These are phyloP conservation scores for Euwallacea fornicatus DNA, from an alignment of 1,140 invertebrate genomes.

Conservation along the genomic window DNA sequence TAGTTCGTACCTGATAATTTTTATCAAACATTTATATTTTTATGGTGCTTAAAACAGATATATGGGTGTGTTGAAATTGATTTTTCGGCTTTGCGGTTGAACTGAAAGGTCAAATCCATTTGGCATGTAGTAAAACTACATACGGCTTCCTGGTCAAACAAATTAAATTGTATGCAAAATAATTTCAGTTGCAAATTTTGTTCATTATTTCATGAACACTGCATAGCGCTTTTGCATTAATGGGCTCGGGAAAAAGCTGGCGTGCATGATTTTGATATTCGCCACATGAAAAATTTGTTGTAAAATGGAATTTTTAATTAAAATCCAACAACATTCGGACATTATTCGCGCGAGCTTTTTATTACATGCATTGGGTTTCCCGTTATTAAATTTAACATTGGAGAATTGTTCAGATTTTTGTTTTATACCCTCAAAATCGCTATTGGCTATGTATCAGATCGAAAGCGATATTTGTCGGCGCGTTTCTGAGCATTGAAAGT, in stretches of 20 bases:
- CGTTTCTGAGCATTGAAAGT: constrained; percentile 4
- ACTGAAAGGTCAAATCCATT: too few species aligned
- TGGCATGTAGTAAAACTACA: neutral
- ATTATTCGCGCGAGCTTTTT: neutral
- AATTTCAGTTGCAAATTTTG: constrained; percentile 6
- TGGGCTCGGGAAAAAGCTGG: neutral
- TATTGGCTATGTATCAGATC: too few species aligned
- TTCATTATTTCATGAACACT: constrained; percentile 1
- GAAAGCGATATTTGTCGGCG: neutral
- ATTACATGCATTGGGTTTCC: too few species aligned
- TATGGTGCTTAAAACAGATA: too few species aligned
- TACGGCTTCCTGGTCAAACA: neutral
- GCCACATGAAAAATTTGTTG: constrained; percentile 2
- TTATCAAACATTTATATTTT: too few species aligned
- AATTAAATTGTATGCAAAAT: constrained; percentile 11
- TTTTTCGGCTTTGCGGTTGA: too few species aligned
- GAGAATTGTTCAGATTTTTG: neutral
- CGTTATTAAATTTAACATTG: too few species aligned
- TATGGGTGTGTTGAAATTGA: too few species aligned
- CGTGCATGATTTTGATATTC: neutral
- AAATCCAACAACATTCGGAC: neutral
- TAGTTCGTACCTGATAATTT: too few species aligned
- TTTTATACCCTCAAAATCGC: neutral
- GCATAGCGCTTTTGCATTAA: neutral
- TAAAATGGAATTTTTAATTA: constrained; percentile 2